Percentiles rank a stretch among this genome's conserved stretches.
Evolutionary conservation across 1,140 invertebrate genomes (phyloP).

Genomic region (Doryteuthis pealeii): DNA sequence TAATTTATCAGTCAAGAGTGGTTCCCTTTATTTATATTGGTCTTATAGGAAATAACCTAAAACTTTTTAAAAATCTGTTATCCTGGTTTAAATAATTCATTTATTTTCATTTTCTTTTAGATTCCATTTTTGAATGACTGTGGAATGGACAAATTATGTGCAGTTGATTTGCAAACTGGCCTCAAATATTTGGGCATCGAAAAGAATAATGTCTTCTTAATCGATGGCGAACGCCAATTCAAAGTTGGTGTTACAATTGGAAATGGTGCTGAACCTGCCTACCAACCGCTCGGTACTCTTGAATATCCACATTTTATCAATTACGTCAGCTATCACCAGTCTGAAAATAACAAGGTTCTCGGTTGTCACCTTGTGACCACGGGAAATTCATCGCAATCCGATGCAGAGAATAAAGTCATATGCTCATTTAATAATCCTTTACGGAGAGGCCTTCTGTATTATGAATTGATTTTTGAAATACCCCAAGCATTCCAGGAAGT

Average conservation of each 20-base stretch:
- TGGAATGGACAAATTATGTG: constrained; percentile 27
- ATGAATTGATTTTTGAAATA: constrained; percentile 24
- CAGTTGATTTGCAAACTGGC: constrained; percentile 18
- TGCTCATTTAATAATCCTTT: background rate
- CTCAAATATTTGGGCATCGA: constrained; percentile 17
- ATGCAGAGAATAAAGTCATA: background rate
- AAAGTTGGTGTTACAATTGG: constrained; percentile 24
- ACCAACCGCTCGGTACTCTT: constrained; percentile 26
- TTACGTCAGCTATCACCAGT: constrained; percentile 15
- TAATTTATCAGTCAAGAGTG: too few relatives aligned
- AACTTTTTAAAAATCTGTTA: too few relatives aligned
- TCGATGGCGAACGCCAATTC: constrained; percentile 27
- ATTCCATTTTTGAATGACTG: constrained; percentile 26
- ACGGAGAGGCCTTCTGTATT: constrained; percentile 5
- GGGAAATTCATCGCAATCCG: background rate
- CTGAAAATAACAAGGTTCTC: constrained; percentile 12
- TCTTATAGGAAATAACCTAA: too few relatives aligned
- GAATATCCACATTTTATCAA: constrained; percentile 24
- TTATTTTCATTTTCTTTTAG: constrained; percentile 18
- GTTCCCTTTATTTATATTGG: too few relatives aligned
- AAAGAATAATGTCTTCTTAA: constrained; percentile 19
- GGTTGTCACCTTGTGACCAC: background rate
- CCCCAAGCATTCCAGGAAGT: constrained; percentile 9
- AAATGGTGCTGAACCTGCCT: constrained; percentile 30
- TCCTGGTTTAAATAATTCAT: too few relatives aligned